Percentiles rank a stretch among this genome's conserved stretches.
These are phyloP conservation scores for Myxocyprinus asiaticus DNA, from an alignment of 2,113 vertebrate species.

Conservation along the genomic window DNA sequence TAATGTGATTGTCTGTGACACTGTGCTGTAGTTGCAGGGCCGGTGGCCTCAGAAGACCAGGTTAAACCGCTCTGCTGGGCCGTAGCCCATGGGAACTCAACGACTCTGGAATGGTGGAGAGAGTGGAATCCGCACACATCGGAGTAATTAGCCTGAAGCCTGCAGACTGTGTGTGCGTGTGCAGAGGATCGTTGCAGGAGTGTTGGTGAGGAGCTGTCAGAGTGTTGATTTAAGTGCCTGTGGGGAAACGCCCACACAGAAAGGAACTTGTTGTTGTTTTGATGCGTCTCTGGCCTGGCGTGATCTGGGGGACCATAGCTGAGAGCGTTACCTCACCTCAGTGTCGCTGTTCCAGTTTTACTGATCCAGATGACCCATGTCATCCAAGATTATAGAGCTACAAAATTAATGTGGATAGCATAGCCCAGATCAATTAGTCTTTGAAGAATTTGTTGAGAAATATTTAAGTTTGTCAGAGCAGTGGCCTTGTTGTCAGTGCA, in stretches of 20 bases:
- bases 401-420: no score
- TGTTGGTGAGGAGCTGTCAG: conserved; percentile 63
- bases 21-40: no score
- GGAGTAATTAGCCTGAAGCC: conserved; percentile 44
- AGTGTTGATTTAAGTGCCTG: conserved; percentile 68
- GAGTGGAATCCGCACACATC: conserved; percentile 50
- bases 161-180: conserved; percentile 19
- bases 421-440: no score
- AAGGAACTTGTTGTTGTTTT: conserved; percentile 61
- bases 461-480: no score
- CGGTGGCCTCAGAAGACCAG: no score
- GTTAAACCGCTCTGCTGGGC: conserved; percentile 36
- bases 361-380: no score
- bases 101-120: conserved; percentile 42
- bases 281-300: conserved; percentile 42
- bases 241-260: conserved; percentile 66
- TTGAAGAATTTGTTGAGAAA: no score
- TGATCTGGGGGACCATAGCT: background rate
- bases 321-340: no score
- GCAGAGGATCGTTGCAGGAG: conserved; percentile 58
- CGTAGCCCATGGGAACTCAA: conserved; percentile 50
- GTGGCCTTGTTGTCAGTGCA: no score
- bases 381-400: no score
- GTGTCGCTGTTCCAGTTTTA: no score
- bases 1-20: no score